Evolutionary conservation across 1,140 invertebrate species (phyloP).

Genomic region (Amyelois transitella): DNA sequence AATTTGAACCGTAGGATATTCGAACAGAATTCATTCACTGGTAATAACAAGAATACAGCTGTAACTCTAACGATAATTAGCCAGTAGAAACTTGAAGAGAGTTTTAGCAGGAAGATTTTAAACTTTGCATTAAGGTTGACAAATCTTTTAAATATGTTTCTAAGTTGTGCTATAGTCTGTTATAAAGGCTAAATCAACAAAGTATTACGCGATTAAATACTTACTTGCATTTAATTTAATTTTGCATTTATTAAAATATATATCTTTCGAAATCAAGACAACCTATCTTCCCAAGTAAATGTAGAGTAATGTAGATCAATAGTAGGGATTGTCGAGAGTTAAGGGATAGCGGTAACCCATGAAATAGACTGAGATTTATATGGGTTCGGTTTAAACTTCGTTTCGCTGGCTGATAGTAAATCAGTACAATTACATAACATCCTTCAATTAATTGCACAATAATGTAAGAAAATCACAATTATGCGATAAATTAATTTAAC

Average conservation of each 20-base stretch:
- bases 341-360: conserved; percentile 33
- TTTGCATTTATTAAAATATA: too few relatives aligned
- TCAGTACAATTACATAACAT: neutral
- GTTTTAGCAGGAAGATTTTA: conserved; percentile 2
- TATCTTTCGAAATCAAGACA: too few relatives aligned
- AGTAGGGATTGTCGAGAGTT: conserved; percentile 37
- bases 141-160: neutral
- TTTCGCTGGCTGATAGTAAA: neutral
- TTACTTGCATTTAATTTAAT: too few relatives aligned
- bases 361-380: conserved; percentile 51
- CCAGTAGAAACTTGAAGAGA: conserved; percentile 1
- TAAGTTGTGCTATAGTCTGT: neutral
- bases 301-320: conserved; percentile 56
- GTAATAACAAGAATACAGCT: neutral
- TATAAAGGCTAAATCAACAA: too few relatives aligned
- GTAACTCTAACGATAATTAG: conserved; percentile 3
- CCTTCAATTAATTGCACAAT: neutral
- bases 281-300: too few relatives aligned
- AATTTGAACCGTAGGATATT: neutral
- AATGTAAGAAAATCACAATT: too few relatives aligned
- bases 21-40: neutral
- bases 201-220: too few relatives aligned
- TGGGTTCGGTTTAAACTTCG: conserved; percentile 10
- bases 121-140: neutral
- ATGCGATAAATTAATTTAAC: too few relatives aligned